Base-by-base conservation (phyloP, 2,113 vertebrate genomes). In the Ochotona princeps region DNA sequence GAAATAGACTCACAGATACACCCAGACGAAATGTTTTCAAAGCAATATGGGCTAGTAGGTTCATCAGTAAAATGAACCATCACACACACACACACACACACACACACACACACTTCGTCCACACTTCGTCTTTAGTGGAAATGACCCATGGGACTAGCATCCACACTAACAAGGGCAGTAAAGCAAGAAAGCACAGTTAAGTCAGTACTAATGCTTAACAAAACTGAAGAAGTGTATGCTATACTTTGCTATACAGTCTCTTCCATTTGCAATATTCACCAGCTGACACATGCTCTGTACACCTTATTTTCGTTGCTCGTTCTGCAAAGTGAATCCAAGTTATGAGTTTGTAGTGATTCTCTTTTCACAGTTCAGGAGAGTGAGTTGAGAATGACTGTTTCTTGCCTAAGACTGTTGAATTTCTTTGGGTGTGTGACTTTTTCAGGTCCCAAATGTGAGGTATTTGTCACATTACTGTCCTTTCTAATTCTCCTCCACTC, bases 201-300 rank as follows among this genome's bases (percentile, higher is more conserved):
- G 86, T 32, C 85, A 70, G 81, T 86, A 61, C 91, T 73, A 67
- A 92, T 78, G 12, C 44, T 87, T 81, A 65, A 54, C 32, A 63
- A 84, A 80, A 75, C 38, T 76, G n/a, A 70, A 80, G 87, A 82
- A 2, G 51, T 9, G 17, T 57, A 51, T 49, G 26, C 21, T 26
- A 67, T 44, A 1, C 25, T 26, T 2, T 7, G 6, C 6, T 61
- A 30, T 60, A 23, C 38, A 61, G 23, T 38, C 13, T 61, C 57
- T 69, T 75, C 30, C 87, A 8, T 83, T 70, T 73, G 18, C 44
- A 60, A 81, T 86, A 26, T 6, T 3, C 14, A 28, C 67, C 15
- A 49, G 13, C 72, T 78, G 83, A n/a, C 32, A 75, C 65, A 74
- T 61, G 21, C 10, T 54, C 87, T 54, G 9, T 17, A 35, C 38